Evolutionary conservation across 1,140 invertebrate genomes (phyloP).

Genomic region (Scaptomyza pallida): DNA sequence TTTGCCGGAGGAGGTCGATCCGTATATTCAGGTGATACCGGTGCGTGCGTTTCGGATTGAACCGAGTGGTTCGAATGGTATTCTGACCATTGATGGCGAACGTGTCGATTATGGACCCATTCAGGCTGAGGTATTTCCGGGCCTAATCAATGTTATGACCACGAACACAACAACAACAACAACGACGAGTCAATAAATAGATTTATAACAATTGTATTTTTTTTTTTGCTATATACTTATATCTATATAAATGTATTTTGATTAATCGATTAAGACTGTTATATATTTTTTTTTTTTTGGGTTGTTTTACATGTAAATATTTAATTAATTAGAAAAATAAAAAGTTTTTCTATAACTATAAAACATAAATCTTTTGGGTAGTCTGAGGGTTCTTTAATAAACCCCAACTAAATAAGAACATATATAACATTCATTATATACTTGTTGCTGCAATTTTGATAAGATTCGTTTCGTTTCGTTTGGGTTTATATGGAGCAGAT

Average conservation of each 20-base stretch:
- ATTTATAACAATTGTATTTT: too few species aligned
- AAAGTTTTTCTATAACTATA: too few species aligned
- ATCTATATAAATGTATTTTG: too few species aligned
- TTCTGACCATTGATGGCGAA: slow-evolving; percentile 96
- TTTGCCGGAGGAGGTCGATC: slow-evolving; percentile 84
- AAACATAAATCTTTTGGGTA: too few species aligned
- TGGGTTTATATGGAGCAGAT: slow-evolving; percentile 33
- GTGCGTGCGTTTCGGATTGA: slow-evolving; percentile 95
- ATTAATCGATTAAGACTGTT: neutral
- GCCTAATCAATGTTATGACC: slow-evolving; percentile 90
- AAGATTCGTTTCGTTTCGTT: slow-evolving; percentile 19
- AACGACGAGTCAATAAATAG: too few species aligned
- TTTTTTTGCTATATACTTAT: too few species aligned
- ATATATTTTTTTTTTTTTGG: neutral
- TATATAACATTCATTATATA: too few species aligned
- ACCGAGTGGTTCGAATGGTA: slow-evolving; percentile 88
- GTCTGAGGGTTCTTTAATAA: too few species aligned
- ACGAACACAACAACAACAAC: slow-evolving; percentile 10
- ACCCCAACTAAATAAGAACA: neutral
- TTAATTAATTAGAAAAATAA: too few species aligned
- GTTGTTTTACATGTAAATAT: too few species aligned
- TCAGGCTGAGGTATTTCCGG: slow-evolving; percentile 95
- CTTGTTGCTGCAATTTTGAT: slow-evolving; percentile 24
- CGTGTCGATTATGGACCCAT: slow-evolving; percentile 92
- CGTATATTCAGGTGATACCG: slow-evolving; percentile 89